These are phyloP conservation scores for Heliconius eleuchia DNA, from an alignment of 1,140 invertebrate genomes.

Conservation along the genomic window DNA sequence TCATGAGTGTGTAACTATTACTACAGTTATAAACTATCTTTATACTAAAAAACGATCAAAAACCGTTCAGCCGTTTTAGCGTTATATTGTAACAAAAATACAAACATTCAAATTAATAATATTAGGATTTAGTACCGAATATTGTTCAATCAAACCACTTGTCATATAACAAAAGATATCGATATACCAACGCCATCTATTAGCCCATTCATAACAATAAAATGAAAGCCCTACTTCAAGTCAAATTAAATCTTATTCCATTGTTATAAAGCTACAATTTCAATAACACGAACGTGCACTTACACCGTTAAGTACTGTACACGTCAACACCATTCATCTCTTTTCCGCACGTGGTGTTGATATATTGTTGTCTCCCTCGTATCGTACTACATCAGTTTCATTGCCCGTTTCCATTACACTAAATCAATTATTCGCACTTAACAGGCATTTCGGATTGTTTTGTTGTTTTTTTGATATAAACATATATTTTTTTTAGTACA, in stretches of 20 bases:
- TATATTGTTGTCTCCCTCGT: conserved; percentile 59
- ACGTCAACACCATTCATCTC: conserved; percentile 58
- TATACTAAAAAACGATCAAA: neutral
- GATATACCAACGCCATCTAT: conserved; percentile 71
- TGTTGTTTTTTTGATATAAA: conserved; percentile 1
- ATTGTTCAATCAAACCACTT: conserved; percentile 31
- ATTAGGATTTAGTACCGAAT: conserved; percentile 4
- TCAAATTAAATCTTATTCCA: conserved; percentile 60
- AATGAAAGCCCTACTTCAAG: conserved; percentile 33
- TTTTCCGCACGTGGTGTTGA: conserved; percentile 46
- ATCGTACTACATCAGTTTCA: conserved; percentile 70
- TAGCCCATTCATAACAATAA: conserved; percentile 52
- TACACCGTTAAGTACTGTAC: conserved; percentile 53
- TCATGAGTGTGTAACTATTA: neutral
- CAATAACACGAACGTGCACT: conserved; percentile 59
- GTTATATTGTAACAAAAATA: conserved; percentile 4
- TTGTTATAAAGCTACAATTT: conserved; percentile 66
- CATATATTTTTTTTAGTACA: neutral
- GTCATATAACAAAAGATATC: conserved; percentile 53
- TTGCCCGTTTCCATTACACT: conserved; percentile 78
- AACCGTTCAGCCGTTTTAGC: neutral
- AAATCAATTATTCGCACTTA: conserved; percentile 68
- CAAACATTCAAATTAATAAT: conserved; percentile 5
- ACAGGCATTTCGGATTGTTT: conserved; percentile 42
- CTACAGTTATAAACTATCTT: neutral